Conservation (phyloP, 2,888 invertebrate genomes). For the Scaptomyza parva region DNA sequence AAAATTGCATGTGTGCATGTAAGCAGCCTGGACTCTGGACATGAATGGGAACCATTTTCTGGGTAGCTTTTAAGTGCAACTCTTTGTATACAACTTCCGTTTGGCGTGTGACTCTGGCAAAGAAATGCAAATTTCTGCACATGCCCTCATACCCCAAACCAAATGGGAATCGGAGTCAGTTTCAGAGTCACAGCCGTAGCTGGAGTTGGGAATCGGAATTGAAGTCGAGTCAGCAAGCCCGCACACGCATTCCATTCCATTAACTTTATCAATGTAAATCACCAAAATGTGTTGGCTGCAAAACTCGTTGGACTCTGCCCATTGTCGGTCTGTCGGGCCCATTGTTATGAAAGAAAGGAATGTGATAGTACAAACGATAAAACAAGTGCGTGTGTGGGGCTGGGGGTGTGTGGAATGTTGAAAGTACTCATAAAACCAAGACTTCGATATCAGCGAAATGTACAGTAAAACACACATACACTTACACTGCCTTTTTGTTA, state of each 20-base stretch:
- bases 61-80: conserved; percentile 76
- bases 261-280: conserved; percentile 79
- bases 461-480: conserved; percentile 1
- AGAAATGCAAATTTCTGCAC: conserved; percentile 78
- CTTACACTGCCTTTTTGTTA: not conserved
- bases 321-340: conserved; percentile 38
- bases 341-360: conserved; percentile 62
- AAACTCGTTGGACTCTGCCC: conserved; percentile 32
- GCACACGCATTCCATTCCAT: conserved; percentile 77
- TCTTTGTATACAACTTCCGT: conserved; percentile 80
- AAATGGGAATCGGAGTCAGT: conserved; percentile 30
- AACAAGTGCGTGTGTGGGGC: conserved; percentile 63
- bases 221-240: conserved; percentile 67
- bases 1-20: conserved; percentile 74
- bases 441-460: conserved; percentile 50
- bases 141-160: conserved; percentile 20
- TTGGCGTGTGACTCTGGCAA: conserved; percentile 69
- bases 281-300: conserved; percentile 67
- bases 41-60: conserved; percentile 63
- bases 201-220: conserved; percentile 43
- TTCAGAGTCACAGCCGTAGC: conserved; percentile 6
- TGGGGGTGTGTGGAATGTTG: conserved; percentile 44
- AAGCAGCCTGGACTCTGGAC: conserved; percentile 47
- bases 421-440: conserved; percentile 58
- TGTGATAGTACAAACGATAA: conserved; percentile 63